Evolutionary conservation across 35 echinoderm and acorn worm genomes (phyloP), one percentile per base, ranked within the genome.

Genomic region (Amphiura filiformis): DNA sequence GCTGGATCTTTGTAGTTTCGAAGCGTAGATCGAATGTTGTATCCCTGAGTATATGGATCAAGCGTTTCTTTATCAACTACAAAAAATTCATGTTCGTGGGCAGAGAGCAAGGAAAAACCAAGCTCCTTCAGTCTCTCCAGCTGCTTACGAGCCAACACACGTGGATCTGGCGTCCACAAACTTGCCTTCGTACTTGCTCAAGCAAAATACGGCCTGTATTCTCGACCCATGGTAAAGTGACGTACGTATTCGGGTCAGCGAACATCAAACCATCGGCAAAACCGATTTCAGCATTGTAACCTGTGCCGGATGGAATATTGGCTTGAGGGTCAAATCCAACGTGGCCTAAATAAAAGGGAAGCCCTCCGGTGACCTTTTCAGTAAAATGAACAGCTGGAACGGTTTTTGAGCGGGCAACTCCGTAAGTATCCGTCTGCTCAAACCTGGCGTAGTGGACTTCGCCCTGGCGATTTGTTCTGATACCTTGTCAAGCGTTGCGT

Each of bases 51-150:
- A 3, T 94, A 40, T 17, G 95, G 91, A 76, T 93, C 76, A 49
- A 78, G 83, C 11, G 85, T 81, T 22, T 91, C 61, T 35, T 88
- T 41, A 61, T 93, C 81, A 0, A 97, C 86, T 28, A 97, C 39
- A 57, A 88, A 93, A 56, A 94, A 94, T 78, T 97, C 95, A 65
- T 97, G 82, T 49, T 93, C 95, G 65, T 84, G 86, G 18, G 84
- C 84, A 30, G 93, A 82, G 5, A 91, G 75, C 1, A 97, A 34
- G 37, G 61, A 80, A 31, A 81, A 78, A 0, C 88, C 85, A 84
- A 87, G 85, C 7, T 94, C 39, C 31, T 84, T 28, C 13, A 97
- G 82, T 15, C 56, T 34, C 1, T 91, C 65, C 18, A 97, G 17
- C 81, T 97, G 95, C 31, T 82, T 34, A 18, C 78, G 41, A 2